These are phyloP conservation scores for Drosophila kanekoi DNA, from an alignment of 2,888 invertebrate species.

Conservation along the genomic window DNA sequence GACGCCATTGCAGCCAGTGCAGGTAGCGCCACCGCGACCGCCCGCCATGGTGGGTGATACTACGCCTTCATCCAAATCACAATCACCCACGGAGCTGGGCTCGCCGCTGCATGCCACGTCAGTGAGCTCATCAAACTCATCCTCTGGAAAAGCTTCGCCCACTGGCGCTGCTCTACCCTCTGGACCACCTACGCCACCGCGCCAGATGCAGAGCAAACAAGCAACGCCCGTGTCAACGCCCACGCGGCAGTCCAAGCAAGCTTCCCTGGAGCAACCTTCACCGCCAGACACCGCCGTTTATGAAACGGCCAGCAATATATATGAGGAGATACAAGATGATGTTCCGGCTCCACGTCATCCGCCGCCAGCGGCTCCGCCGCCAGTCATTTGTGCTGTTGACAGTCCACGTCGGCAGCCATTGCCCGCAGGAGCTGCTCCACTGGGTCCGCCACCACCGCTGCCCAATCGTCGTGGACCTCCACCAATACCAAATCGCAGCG, in stretches of 20 bases:
- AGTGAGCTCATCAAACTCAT: constrained; percentile 65
- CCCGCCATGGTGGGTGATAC: constrained; percentile 63
- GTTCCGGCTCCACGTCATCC: constrained; percentile 87
- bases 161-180: constrained; percentile 50
- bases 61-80: constrained; percentile 77
- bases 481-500: constrained; percentile 84
- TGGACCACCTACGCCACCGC: constrained; percentile 78
- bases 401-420: constrained; percentile 57
- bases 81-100: constrained; percentile 76
- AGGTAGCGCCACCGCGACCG: constrained; percentile 66
- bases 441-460: constrained; percentile 87
- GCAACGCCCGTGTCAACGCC: constrained; percentile 80
- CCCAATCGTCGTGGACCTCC: constrained; percentile 86
- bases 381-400: constrained; percentile 61
- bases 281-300: constrained; percentile 53
- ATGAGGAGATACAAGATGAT: constrained; percentile 87
- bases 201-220: constrained; percentile 78
- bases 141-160: constrained; percentile 79
- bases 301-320: constrained; percentile 85
- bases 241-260: constrained; percentile 72
- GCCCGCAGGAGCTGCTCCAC: constrained; percentile 80
- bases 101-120: constrained; percentile 66
- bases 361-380: constrained; percentile 86
- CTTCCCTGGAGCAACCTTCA: constrained; percentile 64
- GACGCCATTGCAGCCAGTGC: constrained; percentile 68